Evolutionary conservation across 2,888 invertebrate genomes (phyloP).

Genomic region (Loripinus fragilis): DNA sequence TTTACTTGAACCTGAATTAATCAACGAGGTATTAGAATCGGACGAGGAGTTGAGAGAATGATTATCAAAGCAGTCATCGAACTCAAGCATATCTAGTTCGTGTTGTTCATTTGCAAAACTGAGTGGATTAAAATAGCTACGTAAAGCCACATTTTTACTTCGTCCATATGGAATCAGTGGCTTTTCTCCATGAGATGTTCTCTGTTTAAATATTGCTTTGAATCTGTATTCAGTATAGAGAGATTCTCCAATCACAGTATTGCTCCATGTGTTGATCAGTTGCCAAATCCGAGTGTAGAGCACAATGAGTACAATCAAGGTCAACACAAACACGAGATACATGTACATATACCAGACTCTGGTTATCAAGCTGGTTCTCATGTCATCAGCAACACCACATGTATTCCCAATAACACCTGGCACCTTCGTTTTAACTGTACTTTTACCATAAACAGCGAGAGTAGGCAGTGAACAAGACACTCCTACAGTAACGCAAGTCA

Average conservation of each 20-base stretch:
- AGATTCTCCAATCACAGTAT: constrained; percentile 30
- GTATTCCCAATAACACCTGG: constrained; percentile 24
- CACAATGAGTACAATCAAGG: constrained; percentile 7
- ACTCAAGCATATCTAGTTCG: background rate
- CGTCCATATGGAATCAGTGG: constrained; percentile 7
- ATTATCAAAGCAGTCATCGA: background rate
- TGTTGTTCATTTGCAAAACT: background rate
- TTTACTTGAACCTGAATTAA: background rate
- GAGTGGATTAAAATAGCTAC: background rate
- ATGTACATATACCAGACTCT: constrained; percentile 31
- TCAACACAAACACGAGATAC: constrained; percentile 31
- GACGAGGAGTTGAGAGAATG: background rate
- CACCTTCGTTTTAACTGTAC: constrained; percentile 20
- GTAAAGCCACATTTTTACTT: background rate
- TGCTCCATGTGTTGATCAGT: constrained; percentile 26
- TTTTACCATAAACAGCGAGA: constrained; percentile 31
- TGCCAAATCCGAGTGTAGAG: constrained; percentile 30
- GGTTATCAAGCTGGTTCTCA: constrained; percentile 19
- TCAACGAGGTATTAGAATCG: background rate
- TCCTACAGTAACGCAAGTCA: constrained; percentile 16
- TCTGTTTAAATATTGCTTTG: background rate
- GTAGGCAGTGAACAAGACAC: constrained; percentile 28
- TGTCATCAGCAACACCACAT: constrained; percentile 30
- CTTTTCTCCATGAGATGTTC: background rate
- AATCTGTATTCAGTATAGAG: background rate